Evolutionary conservation across 2,113 vertebrate genomes (phyloP).

Genomic region (Peucedramus taeniatus): DNA sequence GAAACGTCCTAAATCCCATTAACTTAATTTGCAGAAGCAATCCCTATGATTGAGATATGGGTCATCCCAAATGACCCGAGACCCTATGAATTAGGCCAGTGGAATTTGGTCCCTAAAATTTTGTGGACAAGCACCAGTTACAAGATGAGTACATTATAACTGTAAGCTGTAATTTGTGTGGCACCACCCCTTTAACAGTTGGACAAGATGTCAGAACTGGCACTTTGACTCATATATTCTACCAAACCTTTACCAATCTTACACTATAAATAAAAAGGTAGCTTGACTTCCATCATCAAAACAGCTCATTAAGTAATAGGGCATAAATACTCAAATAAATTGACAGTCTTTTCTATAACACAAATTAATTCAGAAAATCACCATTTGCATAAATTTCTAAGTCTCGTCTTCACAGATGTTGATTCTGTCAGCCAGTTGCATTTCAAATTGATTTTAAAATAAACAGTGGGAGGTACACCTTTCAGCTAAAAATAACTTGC

Average conservation of each 20-base stretch:
- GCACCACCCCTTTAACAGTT: neutral
- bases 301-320: slow-evolving; percentile 69
- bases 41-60: neutral
- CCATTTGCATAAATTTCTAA: slow-evolving; percentile 76
- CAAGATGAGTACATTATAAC: neutral
- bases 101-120: neutral
- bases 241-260: neutral
- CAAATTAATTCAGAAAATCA: slow-evolving; percentile 71
- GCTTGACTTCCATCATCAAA: slow-evolving; percentile 64
- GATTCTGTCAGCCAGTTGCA: slow-evolving; percentile 75
- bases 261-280: slow-evolving; percentile 61
- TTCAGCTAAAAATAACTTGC: slow-evolving; percentile 74
- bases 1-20: neutral
- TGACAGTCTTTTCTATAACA: slow-evolving; percentile 65
- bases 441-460: slow-evolving; percentile 78
- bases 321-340: slow-evolving; percentile 66
- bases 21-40: neutral
- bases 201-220: neutral
- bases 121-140: neutral
- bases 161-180: neutral
- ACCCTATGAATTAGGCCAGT: neutral
- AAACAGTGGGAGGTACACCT: slow-evolving; percentile 69
- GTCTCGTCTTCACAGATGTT: slow-evolving; percentile 76
- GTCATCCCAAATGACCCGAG: too few relatives aligned
- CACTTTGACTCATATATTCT: neutral